Percentiles rank a stretch among this genome's conserved stretches.
Conservation (phyloP, 2,888 invertebrate genomes). For the Ctena decussata region DNA sequence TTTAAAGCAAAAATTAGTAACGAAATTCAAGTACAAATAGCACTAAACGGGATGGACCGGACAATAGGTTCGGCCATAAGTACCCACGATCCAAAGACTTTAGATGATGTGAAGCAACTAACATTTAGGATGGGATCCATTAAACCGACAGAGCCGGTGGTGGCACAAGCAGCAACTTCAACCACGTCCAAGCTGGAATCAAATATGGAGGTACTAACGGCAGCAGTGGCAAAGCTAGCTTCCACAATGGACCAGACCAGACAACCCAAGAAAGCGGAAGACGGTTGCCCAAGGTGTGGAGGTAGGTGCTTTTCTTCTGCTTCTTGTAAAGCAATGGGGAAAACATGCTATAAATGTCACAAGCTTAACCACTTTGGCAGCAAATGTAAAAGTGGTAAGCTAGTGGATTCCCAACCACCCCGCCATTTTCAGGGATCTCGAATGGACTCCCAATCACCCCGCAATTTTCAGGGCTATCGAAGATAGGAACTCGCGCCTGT, state of each 20-base stretch:
- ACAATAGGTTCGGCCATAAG: conserved; percentile 18
- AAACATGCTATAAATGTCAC: neutral
- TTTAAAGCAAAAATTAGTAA: neutral
- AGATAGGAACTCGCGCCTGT: too few species aligned
- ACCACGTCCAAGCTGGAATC: neutral
- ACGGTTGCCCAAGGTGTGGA: neutral
- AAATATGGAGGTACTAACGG: neutral
- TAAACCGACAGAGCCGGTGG: neutral
- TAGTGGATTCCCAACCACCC: too few species aligned
- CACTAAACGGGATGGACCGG: conserved; percentile 24
- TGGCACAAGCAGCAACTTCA: too few species aligned
- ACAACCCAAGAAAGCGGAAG: neutral
- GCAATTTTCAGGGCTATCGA: too few species aligned
- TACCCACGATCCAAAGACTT: conserved; percentile 27
- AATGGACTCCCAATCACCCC: too few species aligned
- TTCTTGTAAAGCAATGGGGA: neutral
- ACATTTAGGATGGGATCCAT: neutral
- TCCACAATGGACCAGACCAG: neutral
- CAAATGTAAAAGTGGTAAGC: neutral
- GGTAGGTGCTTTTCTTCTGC: too few species aligned
- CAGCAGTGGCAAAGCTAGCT: neutral
- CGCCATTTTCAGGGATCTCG: too few species aligned
- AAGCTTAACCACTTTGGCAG: neutral
- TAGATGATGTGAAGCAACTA: neutral
- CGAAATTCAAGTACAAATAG: conserved; percentile 23